Percentiles rank a stretch among this genome's conserved stretches.
These are phyloP conservation scores for Agrypnus murinus DNA, from an alignment of 2,888 invertebrate species.

Conservation along the genomic window DNA sequence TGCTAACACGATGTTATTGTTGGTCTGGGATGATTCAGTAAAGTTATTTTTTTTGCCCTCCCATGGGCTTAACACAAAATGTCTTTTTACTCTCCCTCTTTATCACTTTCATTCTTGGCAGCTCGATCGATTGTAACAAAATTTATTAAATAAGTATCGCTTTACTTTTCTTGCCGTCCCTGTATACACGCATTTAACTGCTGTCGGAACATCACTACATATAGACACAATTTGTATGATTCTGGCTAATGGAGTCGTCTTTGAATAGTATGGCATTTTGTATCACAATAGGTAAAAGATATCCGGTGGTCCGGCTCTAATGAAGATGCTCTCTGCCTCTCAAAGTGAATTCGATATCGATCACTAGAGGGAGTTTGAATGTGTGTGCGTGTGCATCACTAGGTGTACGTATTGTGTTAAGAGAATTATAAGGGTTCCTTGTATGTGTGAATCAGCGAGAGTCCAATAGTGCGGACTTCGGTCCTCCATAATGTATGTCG, in stretches of 20 bases:
- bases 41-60: constrained; percentile 3
- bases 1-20: constrained; percentile 30
- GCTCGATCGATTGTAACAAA: too few species aligned
- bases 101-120: background rate
- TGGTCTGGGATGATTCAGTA: constrained; percentile 26
- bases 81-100: background rate
- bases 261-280: background rate
- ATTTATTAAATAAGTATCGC: too few species aligned
- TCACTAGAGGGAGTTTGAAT: too few species aligned
- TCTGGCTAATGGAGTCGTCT: constrained; percentile 32
- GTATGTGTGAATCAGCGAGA: constrained; percentile 3
- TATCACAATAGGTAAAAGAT: constrained; percentile 7
- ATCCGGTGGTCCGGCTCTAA: constrained; percentile 11
- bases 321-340: constrained; percentile 1
- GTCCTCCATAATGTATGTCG: constrained; percentile 43
- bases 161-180: too few species aligned
- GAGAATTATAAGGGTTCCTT: constrained; percentile 19
- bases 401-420: constrained; percentile 15
- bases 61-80: constrained; percentile 8
- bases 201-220: background rate
- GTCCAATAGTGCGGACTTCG: constrained; percentile 1
- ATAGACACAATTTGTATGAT: constrained; percentile 36
- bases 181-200: too few species aligned
- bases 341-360: constrained; percentile 14
- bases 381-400: background rate